phyloP scores from a whole-genome alignment of 2,888 invertebrate genomes.

The Cheilosia grossa region DNA sequence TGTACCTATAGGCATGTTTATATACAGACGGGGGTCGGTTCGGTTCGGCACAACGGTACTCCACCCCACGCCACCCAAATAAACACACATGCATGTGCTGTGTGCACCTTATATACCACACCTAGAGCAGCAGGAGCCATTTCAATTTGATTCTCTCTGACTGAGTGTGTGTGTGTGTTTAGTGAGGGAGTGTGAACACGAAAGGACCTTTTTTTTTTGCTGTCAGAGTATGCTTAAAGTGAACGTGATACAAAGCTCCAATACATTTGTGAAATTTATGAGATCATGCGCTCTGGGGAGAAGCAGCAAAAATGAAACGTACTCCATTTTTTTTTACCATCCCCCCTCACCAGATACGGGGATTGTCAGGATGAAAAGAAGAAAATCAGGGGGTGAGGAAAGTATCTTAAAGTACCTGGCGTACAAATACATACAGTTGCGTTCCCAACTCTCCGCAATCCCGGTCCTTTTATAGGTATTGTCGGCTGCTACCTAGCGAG shows the following conservation, averaged over 20 bases:
- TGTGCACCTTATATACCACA: slow-evolving; percentile 57
- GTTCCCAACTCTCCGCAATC: slow-evolving; percentile 8
- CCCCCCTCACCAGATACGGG: slow-evolving; percentile 4
- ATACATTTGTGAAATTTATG: slow-evolving; percentile 74
- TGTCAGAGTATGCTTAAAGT: slow-evolving; percentile 30
- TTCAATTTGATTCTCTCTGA: slow-evolving; percentile 24
- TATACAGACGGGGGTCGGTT: slow-evolving; percentile 1
- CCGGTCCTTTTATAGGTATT: slow-evolving; percentile 23
- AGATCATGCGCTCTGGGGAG: slow-evolving; percentile 74
- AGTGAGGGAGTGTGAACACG: slow-evolving; percentile 68
- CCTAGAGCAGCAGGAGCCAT: slow-evolving; percentile 41
- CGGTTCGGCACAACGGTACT: neutral
- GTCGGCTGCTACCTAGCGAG: slow-evolving; percentile 43
- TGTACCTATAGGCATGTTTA: slow-evolving; percentile 39
- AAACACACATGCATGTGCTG: neutral
- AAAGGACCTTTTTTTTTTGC: slow-evolving; percentile 44
- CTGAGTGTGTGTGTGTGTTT: slow-evolving; percentile 20
- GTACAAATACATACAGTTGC: slow-evolving; percentile 13
- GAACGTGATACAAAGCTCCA: slow-evolving; percentile 69
- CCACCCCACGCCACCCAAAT: slow-evolving; percentile 5
- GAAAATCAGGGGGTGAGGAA: slow-evolving; percentile 13
- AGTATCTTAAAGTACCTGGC: slow-evolving; percentile 67
- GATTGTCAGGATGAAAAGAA: slow-evolving; percentile 15
- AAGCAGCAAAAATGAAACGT: slow-evolving; percentile 65
- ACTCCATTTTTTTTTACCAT: slow-evolving; percentile 67